Base-by-base conservation (phyloP, 2,797 vertebrate genomes). In the Acropternis orthonyx region DNA sequence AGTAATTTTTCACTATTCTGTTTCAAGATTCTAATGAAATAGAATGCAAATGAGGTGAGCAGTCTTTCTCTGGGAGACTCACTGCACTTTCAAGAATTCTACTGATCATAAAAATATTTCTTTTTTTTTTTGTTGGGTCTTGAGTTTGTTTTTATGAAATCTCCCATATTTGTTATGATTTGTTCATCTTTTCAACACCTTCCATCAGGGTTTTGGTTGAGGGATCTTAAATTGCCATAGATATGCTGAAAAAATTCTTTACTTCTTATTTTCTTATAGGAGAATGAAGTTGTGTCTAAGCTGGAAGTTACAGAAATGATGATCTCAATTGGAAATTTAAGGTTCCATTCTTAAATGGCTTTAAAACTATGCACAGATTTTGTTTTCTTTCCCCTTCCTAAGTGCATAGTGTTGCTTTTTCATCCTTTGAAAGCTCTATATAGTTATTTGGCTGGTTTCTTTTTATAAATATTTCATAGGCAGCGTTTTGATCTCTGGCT, bases 391-490 rank as follows among this genome's bases (percentile, higher is more conserved):
- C 21, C 24, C 14, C 10, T 36, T 39, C 36, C 6, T 48, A 43
- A 63, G 6, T 1, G 5, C 13, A 36, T 41, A 39, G 63, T 46
- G 16, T 46, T 81, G 9, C 27, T 73, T 90, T 92, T 90, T 66
- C 32, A 63, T 58, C 39, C 34, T 92, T 81, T 93, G 55, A 46
- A 82, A 74, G 26, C 77, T 83, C 62, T 49, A 2, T 65, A 39
- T 54, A 65, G 27, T 77, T 67, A 72, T 68, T 65, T 59, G 30
- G 14, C 51, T 74, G 79, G 17, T 61, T 91, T 95, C 48, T 77
- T 89, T 91, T 71, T 67, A 85, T 89, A 93, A 93, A 93, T 85
- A 76, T 89, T 94, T 94, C 65, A 93, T 71, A 68, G 77, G n/a
- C 23, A 65, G 61, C 19, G 37, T 94, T 96, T 92, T 94, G 86